These are phyloP conservation scores for Tinea trinotella DNA, from an alignment of 2,888 invertebrate genomes.

Conservation along the genomic window DNA sequence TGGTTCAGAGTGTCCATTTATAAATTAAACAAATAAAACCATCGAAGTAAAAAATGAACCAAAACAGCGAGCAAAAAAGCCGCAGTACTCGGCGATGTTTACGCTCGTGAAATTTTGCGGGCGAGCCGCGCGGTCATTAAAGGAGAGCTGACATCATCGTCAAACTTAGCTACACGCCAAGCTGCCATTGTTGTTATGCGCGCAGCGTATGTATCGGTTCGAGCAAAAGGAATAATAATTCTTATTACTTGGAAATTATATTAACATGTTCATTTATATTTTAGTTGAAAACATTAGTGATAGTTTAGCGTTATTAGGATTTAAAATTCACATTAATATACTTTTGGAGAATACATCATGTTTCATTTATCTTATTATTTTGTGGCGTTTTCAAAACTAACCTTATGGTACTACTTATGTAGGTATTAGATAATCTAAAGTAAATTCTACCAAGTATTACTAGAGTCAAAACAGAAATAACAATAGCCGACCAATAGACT, in stretches of 20 bases:
- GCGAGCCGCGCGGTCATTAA: conserved; percentile 45
- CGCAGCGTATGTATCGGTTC: conserved; percentile 26
- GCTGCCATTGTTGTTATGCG: conserved; percentile 48
- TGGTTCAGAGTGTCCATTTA: not conserved
- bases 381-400: no score
- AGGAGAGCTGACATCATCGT: conserved; percentile 67
- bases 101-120: conserved; percentile 48
- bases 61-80: conserved; percentile 4
- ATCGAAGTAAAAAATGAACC: conserved; percentile 3
- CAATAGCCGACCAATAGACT: not conserved
- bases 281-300: no score
- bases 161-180: conserved; percentile 38
- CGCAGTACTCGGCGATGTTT: conserved; percentile 28
- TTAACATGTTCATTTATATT: no score
- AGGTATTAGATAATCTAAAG: no score
- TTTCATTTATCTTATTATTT: no score
- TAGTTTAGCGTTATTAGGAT: no score
- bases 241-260: no score
- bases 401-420: no score
- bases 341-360: no score
- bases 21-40: not conserved
- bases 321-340: no score
- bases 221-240: conserved; percentile 1
- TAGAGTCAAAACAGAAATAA: not conserved
- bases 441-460: not conserved